These are phyloP conservation scores for Chymomyza procnemis DNA, from an alignment of 2,888 invertebrate species.

Conservation along the genomic window DNA sequence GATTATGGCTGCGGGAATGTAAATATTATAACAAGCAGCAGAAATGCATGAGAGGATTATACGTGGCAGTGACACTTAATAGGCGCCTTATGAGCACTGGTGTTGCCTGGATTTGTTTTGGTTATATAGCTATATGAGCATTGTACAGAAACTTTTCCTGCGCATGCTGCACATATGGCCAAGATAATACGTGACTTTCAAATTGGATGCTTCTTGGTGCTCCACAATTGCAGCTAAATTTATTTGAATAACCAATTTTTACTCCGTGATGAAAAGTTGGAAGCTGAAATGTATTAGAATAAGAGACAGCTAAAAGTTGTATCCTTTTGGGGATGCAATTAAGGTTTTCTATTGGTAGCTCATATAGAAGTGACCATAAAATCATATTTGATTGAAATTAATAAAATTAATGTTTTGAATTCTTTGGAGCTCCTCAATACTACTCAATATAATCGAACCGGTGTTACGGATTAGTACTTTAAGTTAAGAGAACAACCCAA, in stretches of 20 bases:
- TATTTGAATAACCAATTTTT: constrained; percentile 55
- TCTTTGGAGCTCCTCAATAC: too few relatives aligned
- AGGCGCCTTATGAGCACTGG: constrained; percentile 18
- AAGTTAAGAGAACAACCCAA: too few relatives aligned
- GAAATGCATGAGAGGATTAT: neutral
- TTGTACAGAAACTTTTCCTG: constrained; percentile 50
- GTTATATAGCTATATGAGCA: constrained; percentile 26
- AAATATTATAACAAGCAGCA: constrained; percentile 54
- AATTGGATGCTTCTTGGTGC: constrained; percentile 11
- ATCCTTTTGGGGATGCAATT: too few relatives aligned
- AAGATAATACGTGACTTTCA: constrained; percentile 55
- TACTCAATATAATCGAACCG: too few relatives aligned
- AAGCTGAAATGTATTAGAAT: too few relatives aligned
- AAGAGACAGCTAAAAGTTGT: too few relatives aligned
- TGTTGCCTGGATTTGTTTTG: neutral
- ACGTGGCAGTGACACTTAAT: constrained; percentile 15
- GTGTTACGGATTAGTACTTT: too few relatives aligned
- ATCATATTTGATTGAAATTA: too few relatives aligned
- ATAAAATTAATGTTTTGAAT: too few relatives aligned
- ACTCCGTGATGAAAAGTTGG: neutral
- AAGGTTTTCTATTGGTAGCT: too few relatives aligned
- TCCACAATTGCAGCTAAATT: constrained; percentile 52
- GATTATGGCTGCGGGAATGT: constrained; percentile 55
- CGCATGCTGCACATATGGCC: constrained; percentile 28
- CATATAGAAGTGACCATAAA: too few relatives aligned